phyloP scores from a whole-genome alignment of 2,113 vertebrate species.

The Myotis davidii region DNA sequence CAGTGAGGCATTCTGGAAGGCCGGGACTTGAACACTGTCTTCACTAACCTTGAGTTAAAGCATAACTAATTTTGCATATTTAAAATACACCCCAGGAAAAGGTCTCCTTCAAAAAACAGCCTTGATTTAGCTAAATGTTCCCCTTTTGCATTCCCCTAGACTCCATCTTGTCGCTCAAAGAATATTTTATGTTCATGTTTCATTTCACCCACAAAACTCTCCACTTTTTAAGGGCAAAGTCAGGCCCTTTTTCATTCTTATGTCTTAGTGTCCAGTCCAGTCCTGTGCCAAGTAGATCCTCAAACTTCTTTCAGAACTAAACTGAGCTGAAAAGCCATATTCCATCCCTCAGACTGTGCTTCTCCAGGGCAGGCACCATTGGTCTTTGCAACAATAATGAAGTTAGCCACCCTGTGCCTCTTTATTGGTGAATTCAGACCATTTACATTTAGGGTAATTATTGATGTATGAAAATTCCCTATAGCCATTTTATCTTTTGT shows the following conservation, averaged over 20 bases:
- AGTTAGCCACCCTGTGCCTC: too few relatives aligned
- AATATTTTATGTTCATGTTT: constrained; percentile 14
- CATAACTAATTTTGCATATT: background rate
- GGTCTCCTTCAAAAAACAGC: background rate
- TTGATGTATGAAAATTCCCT: too few relatives aligned
- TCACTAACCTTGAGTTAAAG: background rate
- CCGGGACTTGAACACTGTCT: background rate
- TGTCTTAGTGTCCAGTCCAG: background rate
- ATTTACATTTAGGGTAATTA: too few relatives aligned
- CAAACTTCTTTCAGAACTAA: background rate
- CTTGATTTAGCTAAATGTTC: background rate
- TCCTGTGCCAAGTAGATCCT: background rate
- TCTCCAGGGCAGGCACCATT: background rate
- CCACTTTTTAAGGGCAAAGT: background rate
- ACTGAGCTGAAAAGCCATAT: background rate
- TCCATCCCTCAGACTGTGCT: background rate
- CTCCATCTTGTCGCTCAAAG: background rate
- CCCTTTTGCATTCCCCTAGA: background rate
- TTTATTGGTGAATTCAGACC: too few relatives aligned
- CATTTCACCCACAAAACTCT: background rate
- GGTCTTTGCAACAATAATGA: background rate
- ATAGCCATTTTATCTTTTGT: too few relatives aligned
- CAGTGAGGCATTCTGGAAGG: background rate
- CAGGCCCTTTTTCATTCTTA: background rate
- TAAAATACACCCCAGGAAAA: constrained; percentile 34